Evolutionary conservation across 2,797 vertebrate species (phyloP).

Genomic region (Pseudocheirus occidentalis): DNA sequence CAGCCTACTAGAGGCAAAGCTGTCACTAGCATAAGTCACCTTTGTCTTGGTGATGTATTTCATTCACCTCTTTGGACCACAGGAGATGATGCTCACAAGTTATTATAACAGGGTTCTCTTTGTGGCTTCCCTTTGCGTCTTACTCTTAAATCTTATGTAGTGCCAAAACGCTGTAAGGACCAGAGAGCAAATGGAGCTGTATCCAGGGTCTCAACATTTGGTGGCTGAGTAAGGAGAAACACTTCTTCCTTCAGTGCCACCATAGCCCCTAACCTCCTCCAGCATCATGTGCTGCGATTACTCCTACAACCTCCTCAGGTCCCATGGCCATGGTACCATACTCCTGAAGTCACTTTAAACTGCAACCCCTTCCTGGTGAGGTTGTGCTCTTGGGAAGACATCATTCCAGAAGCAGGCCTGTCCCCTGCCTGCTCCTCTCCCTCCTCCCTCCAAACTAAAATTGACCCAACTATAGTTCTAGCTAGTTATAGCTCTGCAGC

Average conservation of each 20-base stretch:
- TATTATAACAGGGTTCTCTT: not conserved
- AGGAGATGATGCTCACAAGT: not conserved
- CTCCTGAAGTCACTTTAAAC: not conserved
- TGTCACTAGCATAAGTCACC: not conserved
- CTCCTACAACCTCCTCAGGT: not conserved
- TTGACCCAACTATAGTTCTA: not conserved
- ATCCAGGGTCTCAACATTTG: not conserved
- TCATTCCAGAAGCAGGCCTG: not conserved
- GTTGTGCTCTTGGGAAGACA: not conserved
- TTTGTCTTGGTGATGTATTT: not conserved
- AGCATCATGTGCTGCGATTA: not conserved
- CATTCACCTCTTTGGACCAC: not conserved
- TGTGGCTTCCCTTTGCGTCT: not conserved
- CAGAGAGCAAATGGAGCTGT: not conserved
- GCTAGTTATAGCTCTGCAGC: not conserved
- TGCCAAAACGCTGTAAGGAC: accelerated
- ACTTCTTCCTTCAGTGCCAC: not conserved
- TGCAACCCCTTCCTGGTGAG: not conserved
- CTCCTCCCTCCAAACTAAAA: not conserved
- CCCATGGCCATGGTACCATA: not conserved
- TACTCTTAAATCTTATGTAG: not conserved
- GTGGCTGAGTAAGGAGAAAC: not conserved
- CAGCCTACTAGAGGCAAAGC: not conserved
- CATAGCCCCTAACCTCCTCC: not conserved
- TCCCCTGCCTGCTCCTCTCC: not conserved